Base-by-base conservation (phyloP, 2,797 vertebrate species). In the Halcyon chelicuti region DNA sequence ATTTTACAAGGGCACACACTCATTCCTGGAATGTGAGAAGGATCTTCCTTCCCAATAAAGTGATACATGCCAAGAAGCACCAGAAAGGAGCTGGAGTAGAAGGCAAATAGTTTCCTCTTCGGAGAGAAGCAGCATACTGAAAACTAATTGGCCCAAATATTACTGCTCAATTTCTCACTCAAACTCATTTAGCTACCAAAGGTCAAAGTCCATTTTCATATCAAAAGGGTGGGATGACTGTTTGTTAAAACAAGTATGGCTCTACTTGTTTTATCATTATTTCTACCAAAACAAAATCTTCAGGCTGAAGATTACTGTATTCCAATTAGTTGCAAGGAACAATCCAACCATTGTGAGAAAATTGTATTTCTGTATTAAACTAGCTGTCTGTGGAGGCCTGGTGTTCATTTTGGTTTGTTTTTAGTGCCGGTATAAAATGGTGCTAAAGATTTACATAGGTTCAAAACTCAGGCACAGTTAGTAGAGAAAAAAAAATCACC, bases 211-310 rank as follows among this genome's bases (percentile, higher is more conserved):
- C 21, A 67, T 92, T 90, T 93, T 90, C 84, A 78, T 88, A 85
- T 60, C 60, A 77, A 90, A 87, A 90, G n/a, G 52, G 31, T 57
- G 67, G 66, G 68, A 92, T 92, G 42, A 81, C n/a, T 89, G 93
- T 93, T 96, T 96, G 89, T 92, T 90, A 95, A 89, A 42, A 39
- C 35, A 68, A 92, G 15, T 57, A 54, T 63, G 81, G 58, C 33
- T 91, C 37, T 78, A 29, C 40, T 86, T 68, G 18, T 68, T 93
- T 91, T 49, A 60, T 88, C 68, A 33, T 61, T 80, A 60, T 89
- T 96, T 88, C 74, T 76, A 39, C 33, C 80, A 76, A 82, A 94
- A n/a, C 15, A 54, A 84, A 92, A 86, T 66, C 31, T 58, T 77
- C 19, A 29, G 1, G 4, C 33, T 91, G 42, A 85, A 95, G 42